A percentile compares a stretch with the other conserved stretches of the same genome.
Evolutionary conservation across 2,113 vertebrate species (phyloP).

Genomic region (Rhea pennata): DNA sequence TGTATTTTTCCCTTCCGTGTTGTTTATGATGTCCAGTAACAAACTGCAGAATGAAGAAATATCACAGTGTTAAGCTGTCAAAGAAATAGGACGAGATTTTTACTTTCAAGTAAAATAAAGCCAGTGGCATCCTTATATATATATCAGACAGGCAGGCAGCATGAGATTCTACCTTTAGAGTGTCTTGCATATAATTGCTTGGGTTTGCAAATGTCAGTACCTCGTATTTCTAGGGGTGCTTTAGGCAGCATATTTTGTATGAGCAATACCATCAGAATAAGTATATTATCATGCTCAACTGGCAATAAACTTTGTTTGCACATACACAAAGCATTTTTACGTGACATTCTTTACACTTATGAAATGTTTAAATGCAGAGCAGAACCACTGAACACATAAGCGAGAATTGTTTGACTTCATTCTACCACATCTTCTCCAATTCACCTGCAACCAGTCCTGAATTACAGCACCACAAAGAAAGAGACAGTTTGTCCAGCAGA

Average conservation of each 20-base stretch:
- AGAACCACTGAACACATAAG: not conserved
- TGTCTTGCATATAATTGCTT: slow-evolving; percentile 23
- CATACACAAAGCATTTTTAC: not conserved
- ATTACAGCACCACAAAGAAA: not conserved
- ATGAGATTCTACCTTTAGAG: slow-evolving; percentile 27
- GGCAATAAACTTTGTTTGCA: not conserved
- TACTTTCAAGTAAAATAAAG: not conserved
- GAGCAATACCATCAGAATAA: not conserved
- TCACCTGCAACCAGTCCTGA: not conserved
- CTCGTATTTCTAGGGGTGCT: not conserved
- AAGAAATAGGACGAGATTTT: not conserved
- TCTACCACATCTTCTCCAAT: not conserved
- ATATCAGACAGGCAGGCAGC: slow-evolving; percentile 22
- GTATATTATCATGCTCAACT: not conserved
- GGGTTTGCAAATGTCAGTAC: slow-evolving; percentile 42
- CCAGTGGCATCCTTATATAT: not conserved
- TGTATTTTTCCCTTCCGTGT: not conserved
- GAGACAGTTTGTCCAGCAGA: not conserved
- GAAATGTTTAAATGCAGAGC: not conserved
- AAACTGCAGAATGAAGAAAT: not conserved
- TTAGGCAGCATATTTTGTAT: not conserved
- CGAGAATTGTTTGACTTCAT: not conserved
- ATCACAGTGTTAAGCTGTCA: not conserved
- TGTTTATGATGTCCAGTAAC: not conserved
- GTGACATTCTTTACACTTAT: not conserved